Percentiles rank a stretch among this genome's conserved stretches.
Evolutionary conservation across 1,140 invertebrate genomes (phyloP).

Genomic region (Neodiprion virginianus): DNA sequence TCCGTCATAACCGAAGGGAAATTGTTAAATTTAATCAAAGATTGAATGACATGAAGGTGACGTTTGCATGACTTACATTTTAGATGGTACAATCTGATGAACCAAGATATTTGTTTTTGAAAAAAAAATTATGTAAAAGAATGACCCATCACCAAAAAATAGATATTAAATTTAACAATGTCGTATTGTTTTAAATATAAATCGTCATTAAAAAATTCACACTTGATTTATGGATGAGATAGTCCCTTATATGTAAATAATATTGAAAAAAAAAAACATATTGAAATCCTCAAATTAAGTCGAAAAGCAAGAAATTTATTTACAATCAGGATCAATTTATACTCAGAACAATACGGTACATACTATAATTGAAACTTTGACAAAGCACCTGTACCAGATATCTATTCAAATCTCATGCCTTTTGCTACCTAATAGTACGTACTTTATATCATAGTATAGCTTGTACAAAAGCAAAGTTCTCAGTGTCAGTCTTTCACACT

Average conservation of each 20-base stretch:
- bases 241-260: slow-evolving; percentile 9
- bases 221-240: too few species aligned
- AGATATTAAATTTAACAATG: not conserved
- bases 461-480: too few species aligned
- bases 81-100: not conserved
- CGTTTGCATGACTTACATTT: slow-evolving; percentile 15
- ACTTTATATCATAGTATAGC: too few species aligned
- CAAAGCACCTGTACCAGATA: not conserved
- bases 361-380: not conserved
- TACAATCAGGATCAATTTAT: not conserved
- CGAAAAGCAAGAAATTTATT: not conserved
- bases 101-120: not conserved
- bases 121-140: not conserved
- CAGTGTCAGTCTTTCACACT: too few species aligned
- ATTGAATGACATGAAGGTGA: slow-evolving; percentile 5
- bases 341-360: not conserved
- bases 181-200: slow-evolving; percentile 7
- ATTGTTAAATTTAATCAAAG: not conserved
- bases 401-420: too few species aligned
- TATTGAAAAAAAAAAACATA: slow-evolving; percentile 15
- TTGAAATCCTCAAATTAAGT: slow-evolving; percentile 1
- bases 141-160: slow-evolving; percentile 9
- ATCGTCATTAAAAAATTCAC: not conserved
- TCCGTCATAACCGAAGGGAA: not conserved
- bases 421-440: too few species aligned